phyloP scores from a whole-genome alignment of 2,113 vertebrate genomes.

The Leptobrachium leishanense region DNA sequence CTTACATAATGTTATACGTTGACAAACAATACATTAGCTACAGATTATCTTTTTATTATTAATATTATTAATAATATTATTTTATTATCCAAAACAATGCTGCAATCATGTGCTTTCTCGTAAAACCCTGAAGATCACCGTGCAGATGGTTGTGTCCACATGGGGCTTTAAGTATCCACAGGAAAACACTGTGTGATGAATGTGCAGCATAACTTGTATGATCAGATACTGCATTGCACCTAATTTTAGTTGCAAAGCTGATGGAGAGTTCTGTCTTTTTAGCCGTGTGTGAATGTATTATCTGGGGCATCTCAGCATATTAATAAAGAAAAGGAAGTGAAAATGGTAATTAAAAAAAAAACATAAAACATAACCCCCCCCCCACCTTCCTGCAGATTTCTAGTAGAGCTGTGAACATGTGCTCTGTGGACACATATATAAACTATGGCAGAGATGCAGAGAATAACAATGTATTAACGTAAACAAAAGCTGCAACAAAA shows the following conservation, averaged over 20 bases:
- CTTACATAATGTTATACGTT: too few species aligned
- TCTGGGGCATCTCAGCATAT: not conserved
- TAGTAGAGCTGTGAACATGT: not conserved
- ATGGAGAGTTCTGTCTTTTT: not conserved
- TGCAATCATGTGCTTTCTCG: too few species aligned
- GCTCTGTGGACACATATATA: not conserved
- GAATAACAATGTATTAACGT: too few species aligned
- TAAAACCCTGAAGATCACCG: too few species aligned
- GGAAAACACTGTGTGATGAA: constrained; percentile 4
- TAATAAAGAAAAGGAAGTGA: not conserved
- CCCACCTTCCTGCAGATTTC: not conserved
- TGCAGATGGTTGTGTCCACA: too few species aligned
- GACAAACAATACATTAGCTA: too few species aligned
- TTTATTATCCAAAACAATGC: too few species aligned
- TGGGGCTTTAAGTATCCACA: too few species aligned
- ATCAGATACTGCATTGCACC: constrained; percentile 65
- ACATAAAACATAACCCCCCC: not conserved
- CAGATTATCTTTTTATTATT: too few species aligned
- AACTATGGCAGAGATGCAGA: too few species aligned
- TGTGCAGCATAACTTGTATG: constrained; percentile 50
- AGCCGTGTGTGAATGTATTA: not conserved
- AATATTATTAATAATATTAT: too few species aligned
- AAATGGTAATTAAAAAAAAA: not conserved
- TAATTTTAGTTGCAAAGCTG: constrained; percentile 36
- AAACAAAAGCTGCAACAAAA: too few species aligned